A percentile compares a stretch with the other conserved stretches of the same genome.
These are phyloP conservation scores for Boulengerochromis microlepis DNA, from an alignment of 2,113 vertebrate species.

Conservation along the genomic window DNA sequence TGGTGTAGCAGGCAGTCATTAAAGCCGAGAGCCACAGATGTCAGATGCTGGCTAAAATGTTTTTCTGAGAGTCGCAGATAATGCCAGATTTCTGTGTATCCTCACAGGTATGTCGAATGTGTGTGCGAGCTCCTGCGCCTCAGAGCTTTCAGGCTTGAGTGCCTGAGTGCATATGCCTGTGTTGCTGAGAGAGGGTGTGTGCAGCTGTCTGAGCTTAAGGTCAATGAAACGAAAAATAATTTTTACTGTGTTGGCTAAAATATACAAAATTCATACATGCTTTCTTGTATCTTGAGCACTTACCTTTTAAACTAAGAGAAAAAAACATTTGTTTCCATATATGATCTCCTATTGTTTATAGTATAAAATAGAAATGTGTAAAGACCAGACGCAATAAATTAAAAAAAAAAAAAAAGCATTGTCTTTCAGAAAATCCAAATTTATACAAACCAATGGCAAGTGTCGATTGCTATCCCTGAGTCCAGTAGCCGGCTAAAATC, in stretches of 20 bases:
- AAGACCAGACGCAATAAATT: rapidly evolving
- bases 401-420: background rate
- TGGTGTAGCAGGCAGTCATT: background rate
- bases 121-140: background rate
- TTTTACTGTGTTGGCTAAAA: background rate
- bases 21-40: constrained; percentile 15
- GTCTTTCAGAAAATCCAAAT: background rate
- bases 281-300: background rate
- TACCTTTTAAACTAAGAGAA: background rate
- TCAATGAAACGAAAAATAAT: background rate
- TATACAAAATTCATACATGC: background rate
- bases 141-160: constrained; percentile 1
- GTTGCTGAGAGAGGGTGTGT: background rate
- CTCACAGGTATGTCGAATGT: constrained; percentile 50
- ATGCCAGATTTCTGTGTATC: constrained; percentile 32
- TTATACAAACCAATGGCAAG: background rate
- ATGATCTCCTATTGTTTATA: background rate
- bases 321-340: background rate
- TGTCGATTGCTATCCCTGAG: background rate
- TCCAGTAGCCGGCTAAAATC: background rate
- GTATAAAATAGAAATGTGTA: background rate
- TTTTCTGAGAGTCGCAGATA: constrained; percentile 11
- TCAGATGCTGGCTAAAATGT: constrained; percentile 14
- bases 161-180: background rate
- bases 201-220: background rate